These are phyloP conservation scores for Nemotelus pantherinus DNA, from an alignment of 2,888 invertebrate genomes.

Conservation along the genomic window DNA sequence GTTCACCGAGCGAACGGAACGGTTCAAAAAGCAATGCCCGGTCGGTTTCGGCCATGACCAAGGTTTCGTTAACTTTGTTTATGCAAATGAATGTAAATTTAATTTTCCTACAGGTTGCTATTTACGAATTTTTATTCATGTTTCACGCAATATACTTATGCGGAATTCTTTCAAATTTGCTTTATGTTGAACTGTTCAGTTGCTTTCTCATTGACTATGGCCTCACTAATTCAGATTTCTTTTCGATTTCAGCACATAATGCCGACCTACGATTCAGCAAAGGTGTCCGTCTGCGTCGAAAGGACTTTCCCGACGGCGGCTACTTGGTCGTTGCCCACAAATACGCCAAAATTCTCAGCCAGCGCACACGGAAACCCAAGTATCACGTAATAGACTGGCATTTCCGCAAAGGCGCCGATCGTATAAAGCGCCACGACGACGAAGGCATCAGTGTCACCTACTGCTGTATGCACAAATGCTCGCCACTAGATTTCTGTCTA, in stretches of 20 bases:
- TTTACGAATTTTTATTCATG: too few species aligned
- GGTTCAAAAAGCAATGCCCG: constrained; percentile 37
- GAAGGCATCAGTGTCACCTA: constrained; percentile 9
- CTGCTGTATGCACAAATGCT: constrained; percentile 34
- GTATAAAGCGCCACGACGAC: constrained; percentile 18
- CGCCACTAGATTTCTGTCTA: constrained; percentile 22
- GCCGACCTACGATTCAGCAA: neutral
- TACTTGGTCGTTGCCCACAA: constrained; percentile 59
- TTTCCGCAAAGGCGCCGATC: neutral
- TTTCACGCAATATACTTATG: too few species aligned
- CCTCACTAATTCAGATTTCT: neutral
- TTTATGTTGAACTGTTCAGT: too few species aligned
- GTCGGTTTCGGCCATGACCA: constrained; percentile 25
- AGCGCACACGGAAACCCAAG: constrained; percentile 57
- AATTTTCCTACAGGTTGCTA: too few species aligned
- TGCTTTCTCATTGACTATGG: too few species aligned
- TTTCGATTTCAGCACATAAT: neutral
- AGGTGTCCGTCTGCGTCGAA: constrained; percentile 55
- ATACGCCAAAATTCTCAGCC: constrained; percentile 57
- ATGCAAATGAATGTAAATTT: neutral
- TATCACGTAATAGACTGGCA: constrained; percentile 56
- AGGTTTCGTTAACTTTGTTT: constrained; percentile 23
- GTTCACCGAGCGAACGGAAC: neutral
- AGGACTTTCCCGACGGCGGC: constrained; percentile 60
- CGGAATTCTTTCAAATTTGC: too few species aligned